Percentiles rank a stretch among this genome's conserved stretches.
Conservation (phyloP, 2,113 vertebrate genomes). For the Pomatorhinus ruficollis region DNA sequence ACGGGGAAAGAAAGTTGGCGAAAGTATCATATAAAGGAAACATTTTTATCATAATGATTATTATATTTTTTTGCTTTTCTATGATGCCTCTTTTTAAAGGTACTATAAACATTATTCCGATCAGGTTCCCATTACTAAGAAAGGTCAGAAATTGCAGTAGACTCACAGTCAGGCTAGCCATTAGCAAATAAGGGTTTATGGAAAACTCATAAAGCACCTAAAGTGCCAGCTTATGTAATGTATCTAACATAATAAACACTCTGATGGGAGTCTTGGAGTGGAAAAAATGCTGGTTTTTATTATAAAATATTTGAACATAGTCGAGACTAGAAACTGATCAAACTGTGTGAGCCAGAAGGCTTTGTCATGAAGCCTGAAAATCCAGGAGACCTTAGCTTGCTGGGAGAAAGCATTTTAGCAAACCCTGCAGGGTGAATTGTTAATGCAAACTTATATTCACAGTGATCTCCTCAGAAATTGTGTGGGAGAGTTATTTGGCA, state of each 20-base stretch:
- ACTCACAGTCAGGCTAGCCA: constrained; percentile 18
- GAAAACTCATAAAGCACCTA: constrained; percentile 61
- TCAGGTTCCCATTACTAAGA: constrained; percentile 14
- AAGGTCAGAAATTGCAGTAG: constrained; percentile 34
- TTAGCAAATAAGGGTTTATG: constrained; percentile 59
- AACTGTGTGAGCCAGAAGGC: neutral
- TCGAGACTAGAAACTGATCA: constrained; percentile 39
- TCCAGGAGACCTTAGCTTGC: constrained; percentile 25
- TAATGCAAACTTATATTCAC: constrained; percentile 1
- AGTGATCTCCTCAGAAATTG: neutral
- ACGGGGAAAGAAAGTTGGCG: neutral
- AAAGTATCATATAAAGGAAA: neutral
- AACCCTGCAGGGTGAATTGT: neutral
- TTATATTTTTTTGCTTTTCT: neutral
- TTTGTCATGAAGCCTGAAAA: constrained; percentile 29
- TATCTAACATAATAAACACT: constrained; percentile 45
- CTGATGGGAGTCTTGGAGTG: constrained; percentile 16
- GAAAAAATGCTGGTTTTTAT: constrained; percentile 49
- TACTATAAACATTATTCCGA: constrained; percentile 20
- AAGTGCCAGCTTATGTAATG: constrained; percentile 55
- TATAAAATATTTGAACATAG: constrained; percentile 34
- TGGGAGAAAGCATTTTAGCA: constrained; percentile 17
- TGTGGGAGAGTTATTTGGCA: constrained; percentile 55
- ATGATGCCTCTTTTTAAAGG: constrained; percentile 25
- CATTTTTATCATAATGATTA: neutral